phyloP scores from a whole-genome alignment of 1,140 invertebrate species.

The Oppia nitens region DNA sequence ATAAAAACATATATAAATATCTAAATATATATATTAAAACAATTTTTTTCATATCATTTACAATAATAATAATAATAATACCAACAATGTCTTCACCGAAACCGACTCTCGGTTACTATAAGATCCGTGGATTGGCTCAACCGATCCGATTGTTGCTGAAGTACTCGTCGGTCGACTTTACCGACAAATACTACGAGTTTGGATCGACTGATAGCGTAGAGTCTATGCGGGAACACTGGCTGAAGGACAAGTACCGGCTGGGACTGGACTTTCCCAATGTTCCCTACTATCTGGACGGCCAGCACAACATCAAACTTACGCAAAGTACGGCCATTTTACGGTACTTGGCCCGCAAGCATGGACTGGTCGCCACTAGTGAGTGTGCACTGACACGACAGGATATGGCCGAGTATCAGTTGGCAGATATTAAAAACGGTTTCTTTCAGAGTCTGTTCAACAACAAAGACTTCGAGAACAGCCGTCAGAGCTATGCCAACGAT shows the following conservation, averaged over 20 bases:
- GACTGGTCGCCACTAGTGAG: slow-evolving; percentile 26
- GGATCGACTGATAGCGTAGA: not conserved
- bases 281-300: slow-evolving; percentile 16
- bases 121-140: slow-evolving; percentile 47
- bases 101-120: slow-evolving; percentile 44
- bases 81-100: too few species aligned
- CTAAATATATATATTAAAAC: too few species aligned
- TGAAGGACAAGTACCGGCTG: slow-evolving; percentile 19
- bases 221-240: not conserved
- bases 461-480: slow-evolving; percentile 20
- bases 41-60: too few species aligned
- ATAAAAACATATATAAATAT: too few species aligned
- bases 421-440: slow-evolving; percentile 32
- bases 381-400: slow-evolving; percentile 31
- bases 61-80: not conserved
- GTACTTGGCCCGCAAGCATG: slow-evolving; percentile 30
- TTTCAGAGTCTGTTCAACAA: slow-evolving; percentile 19
- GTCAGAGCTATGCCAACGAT: slow-evolving; percentile 17
- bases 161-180: slow-evolving; percentile 47
- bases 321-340: slow-evolving; percentile 35
- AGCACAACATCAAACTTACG: slow-evolving; percentile 11
- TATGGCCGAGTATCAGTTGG: slow-evolving; percentile 30
- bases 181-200: slow-evolving; percentile 35
- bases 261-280: slow-evolving; percentile 28
- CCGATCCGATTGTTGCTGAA: slow-evolving; percentile 50